Conservation (phyloP, 2,113 vertebrate species). For the Cervus canadensis region DNA sequence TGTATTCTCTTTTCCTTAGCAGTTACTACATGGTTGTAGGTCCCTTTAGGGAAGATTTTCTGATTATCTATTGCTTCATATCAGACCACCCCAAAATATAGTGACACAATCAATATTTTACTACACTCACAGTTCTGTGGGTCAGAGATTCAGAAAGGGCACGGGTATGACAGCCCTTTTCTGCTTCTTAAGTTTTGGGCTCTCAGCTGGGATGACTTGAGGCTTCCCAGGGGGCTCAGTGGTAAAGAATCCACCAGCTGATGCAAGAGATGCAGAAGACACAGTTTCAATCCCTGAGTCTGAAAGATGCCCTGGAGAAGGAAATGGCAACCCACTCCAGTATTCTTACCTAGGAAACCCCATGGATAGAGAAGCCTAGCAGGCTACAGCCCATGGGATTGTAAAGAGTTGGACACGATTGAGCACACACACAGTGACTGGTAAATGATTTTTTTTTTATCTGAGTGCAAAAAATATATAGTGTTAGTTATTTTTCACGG, state of each 20-base stretch:
- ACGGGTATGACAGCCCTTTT: not conserved
- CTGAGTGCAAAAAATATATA: not conserved
- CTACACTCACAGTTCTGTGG: not conserved
- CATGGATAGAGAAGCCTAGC: not conserved
- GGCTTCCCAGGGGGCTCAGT: not conserved
- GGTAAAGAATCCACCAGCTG: not conserved
- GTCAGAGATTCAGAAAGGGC: not conserved
- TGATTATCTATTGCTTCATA: not conserved
- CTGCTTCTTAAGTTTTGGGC: not conserved
- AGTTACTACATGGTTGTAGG: not conserved
- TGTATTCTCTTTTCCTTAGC: not conserved
- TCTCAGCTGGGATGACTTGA: not conserved
- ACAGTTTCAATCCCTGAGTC: not conserved
- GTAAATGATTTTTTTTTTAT: not conserved
- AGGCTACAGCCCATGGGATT: not conserved
- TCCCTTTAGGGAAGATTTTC: not conserved
- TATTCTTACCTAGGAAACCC: not conserved
- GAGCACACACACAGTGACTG: fast-evolving
- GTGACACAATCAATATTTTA: not conserved
- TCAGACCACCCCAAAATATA: not conserved
- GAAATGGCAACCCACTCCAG: not conserved
- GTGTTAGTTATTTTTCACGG: not conserved
- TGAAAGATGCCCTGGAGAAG: not conserved
- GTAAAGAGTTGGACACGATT: not conserved
- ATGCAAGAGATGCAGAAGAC: not conserved